Percentiles rank a stretch among this genome's conserved stretches.
These are phyloP conservation scores for Parapsyche elsis DNA, from an alignment of 1,140 invertebrate genomes.

Conservation along the genomic window DNA sequence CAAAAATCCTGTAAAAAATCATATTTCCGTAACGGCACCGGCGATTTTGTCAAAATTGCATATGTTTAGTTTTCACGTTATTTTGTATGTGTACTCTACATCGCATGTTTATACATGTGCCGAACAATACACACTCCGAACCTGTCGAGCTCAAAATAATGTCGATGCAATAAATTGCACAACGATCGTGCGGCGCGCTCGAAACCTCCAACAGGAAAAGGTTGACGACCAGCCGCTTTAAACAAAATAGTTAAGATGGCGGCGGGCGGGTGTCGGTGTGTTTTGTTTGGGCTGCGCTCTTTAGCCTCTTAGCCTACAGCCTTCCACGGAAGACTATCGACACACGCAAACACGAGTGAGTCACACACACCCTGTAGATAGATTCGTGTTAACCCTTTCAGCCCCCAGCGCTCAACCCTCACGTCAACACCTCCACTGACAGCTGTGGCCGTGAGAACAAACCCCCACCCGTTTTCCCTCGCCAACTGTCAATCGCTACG, in stretches of 20 bases:
- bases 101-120: too few relatives aligned
- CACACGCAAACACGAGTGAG: too few relatives aligned
- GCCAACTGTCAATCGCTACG: too few relatives aligned
- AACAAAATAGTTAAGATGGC: constrained; percentile 45
- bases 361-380: too few relatives aligned
- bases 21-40: background rate
- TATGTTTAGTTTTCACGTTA: background rate
- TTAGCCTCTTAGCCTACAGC: too few relatives aligned
- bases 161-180: too few relatives aligned
- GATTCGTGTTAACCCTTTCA: background rate
- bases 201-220: background rate
- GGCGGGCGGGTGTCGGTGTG: constrained; percentile 30
- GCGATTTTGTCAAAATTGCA: background rate
- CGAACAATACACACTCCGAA: too few relatives aligned
- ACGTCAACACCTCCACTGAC: background rate
- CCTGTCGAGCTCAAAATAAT: too few relatives aligned
- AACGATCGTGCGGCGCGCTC: constrained; percentile 1
- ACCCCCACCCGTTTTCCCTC: too few relatives aligned
- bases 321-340: background rate
- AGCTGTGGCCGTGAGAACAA: too few relatives aligned
- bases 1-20: too few relatives aligned
- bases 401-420: background rate
- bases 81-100: too few relatives aligned
- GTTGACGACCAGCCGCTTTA: constrained; percentile 34
- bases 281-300: constrained; percentile 8